Conservation (phyloP, 1,140 invertebrate genomes). For the Pinna nobilis region DNA sequence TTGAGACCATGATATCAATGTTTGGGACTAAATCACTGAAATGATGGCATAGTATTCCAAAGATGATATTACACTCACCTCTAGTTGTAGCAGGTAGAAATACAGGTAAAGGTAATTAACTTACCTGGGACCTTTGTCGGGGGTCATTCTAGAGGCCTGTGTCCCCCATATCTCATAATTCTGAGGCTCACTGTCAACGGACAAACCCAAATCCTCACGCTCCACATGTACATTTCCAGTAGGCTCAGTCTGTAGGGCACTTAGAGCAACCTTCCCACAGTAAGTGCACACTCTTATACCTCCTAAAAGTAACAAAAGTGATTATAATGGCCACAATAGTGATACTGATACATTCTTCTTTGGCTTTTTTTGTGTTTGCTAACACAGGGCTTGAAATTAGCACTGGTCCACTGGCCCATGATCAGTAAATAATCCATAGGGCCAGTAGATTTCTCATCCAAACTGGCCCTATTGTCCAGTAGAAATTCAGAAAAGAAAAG, state of each 20-base stretch:
- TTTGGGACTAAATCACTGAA: not conserved
- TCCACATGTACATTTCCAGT: conserved; percentile 86
- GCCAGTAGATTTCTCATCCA: no score
- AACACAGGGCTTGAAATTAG: no score
- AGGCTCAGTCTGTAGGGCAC: conserved; percentile 88
- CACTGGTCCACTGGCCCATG: no score
- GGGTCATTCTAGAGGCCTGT: conserved; percentile 10
- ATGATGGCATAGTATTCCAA: no score
- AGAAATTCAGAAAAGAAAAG: no score
- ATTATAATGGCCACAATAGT: no score
- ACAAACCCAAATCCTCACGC: conserved; percentile 83
- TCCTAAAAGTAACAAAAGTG: conserved; percentile 77
- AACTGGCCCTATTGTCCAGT: no score
- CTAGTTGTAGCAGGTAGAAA: no score
- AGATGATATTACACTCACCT: no score
- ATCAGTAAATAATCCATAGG: no score
- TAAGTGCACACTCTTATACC: conserved; percentile 94
- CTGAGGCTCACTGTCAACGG: conserved; percentile 16
- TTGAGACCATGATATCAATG: conserved; percentile 9
- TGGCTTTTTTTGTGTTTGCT: no score
- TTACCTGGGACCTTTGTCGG: not conserved
- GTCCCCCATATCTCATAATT: conserved; percentile 35
- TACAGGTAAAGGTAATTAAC: not conserved
- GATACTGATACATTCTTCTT: no score
- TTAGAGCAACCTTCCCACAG: conserved; percentile 94